Evolutionary conservation across 2,888 invertebrate species (phyloP).

Genomic region (Epinotia demarniana): DNA sequence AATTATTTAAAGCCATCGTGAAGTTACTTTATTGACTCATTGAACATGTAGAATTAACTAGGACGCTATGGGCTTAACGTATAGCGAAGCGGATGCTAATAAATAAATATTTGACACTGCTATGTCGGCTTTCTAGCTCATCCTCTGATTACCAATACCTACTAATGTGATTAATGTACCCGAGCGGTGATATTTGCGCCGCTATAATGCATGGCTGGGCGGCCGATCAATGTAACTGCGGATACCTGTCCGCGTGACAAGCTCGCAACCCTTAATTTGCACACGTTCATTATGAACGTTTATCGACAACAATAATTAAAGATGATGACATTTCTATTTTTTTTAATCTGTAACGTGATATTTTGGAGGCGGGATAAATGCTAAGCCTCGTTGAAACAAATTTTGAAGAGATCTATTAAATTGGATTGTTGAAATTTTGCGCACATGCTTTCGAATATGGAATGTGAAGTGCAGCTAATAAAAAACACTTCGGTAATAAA

Average conservation of each 20-base stretch:
- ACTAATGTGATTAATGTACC: constrained; percentile 78
- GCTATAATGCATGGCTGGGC: constrained; percentile 67
- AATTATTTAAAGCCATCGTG: constrained; percentile 7
- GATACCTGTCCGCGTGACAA: constrained; percentile 33
- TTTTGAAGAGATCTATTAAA: not conserved
- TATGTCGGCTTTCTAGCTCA: constrained; percentile 70
- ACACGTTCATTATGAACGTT: constrained; percentile 25
- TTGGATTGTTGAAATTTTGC: not conserved
- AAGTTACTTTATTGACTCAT: constrained; percentile 12
- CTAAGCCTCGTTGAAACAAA: not conserved
- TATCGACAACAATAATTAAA: constrained; percentile 29
- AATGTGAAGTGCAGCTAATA: not conserved
- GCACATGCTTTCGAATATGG: too few relatives aligned
- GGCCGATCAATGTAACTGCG: constrained; percentile 53
- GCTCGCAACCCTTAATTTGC: constrained; percentile 16
- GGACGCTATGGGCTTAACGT: not conserved
- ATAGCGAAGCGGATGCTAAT: constrained; percentile 7
- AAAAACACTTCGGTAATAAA: not conserved
- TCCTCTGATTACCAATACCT: constrained; percentile 70
- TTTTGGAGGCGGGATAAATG: not conserved
- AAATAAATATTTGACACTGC: constrained; percentile 51
- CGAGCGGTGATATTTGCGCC: constrained; percentile 66
- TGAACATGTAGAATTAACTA: constrained; percentile 3
- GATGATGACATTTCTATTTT: not conserved
- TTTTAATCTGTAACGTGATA: not conserved